Conservation (phyloP, 92 coral and sea anemone genomes). For the Epizoanthus ramosus region DNA sequence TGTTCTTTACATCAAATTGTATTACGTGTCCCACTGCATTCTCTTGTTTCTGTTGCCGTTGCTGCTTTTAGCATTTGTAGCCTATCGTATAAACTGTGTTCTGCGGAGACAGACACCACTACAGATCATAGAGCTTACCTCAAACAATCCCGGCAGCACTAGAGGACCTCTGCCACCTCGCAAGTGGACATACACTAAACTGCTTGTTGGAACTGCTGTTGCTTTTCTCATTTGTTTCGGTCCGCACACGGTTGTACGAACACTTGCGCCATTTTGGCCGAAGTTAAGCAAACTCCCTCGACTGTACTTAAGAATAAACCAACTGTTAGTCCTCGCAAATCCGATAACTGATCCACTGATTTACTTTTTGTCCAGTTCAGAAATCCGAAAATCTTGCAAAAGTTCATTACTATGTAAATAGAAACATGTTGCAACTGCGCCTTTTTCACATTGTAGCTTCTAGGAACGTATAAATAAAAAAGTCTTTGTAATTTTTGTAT, state of each 20-base stretch:
- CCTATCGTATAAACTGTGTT: neutral
- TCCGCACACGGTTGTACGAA: neutral
- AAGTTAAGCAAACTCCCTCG: neutral
- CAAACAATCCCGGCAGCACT: neutral
- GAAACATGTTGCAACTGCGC: too few relatives aligned
- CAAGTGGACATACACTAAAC: neutral
- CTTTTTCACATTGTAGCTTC: too few relatives aligned
- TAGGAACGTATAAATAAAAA: too few relatives aligned
- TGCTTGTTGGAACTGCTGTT: neutral
- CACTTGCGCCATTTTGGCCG: neutral
- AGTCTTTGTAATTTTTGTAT: too few relatives aligned
- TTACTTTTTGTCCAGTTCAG: constrained; percentile 11
- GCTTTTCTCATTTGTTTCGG: neutral
- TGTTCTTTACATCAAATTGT: neutral
- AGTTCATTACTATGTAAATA: neutral
- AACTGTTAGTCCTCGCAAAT: neutral
- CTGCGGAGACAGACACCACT: neutral
- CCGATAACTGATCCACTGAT: constrained; percentile 14
- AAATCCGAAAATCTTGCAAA: constrained; percentile 15
- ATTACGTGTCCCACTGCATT: neutral
- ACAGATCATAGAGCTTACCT: neutral
- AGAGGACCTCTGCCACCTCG: neutral
- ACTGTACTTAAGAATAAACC: neutral
- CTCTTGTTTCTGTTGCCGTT: neutral
- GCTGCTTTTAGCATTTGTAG: neutral